Evolutionary conservation across 1,140 invertebrate genomes (phyloP).

Genomic region (Bombus picipes): DNA sequence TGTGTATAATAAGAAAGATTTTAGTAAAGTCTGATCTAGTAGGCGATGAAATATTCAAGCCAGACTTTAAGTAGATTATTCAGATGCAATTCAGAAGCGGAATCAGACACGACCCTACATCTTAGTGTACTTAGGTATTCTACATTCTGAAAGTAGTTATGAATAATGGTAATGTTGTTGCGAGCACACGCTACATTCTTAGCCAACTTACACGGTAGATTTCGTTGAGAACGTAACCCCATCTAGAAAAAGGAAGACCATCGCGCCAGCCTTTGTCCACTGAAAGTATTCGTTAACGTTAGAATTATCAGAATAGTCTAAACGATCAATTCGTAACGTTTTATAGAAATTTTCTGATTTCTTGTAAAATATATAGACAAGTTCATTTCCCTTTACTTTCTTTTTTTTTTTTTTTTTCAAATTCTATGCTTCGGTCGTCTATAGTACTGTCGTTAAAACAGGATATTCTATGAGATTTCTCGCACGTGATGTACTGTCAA

Average conservation of each 20-base stretch:
- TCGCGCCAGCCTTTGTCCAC: too few relatives aligned
- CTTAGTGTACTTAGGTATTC: neutral
- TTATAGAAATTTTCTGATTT: too few relatives aligned
- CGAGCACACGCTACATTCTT: neutral
- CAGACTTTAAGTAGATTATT: slow-evolving; percentile 1
- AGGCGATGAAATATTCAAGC: neutral
- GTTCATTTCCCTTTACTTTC: too few relatives aligned
- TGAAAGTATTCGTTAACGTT: too few relatives aligned
- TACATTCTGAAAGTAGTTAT: neutral
- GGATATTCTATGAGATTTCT: too few relatives aligned
- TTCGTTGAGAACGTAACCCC: neutral
- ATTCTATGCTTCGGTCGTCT: too few relatives aligned
- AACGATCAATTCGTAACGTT: too few relatives aligned
- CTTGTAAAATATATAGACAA: too few relatives aligned
- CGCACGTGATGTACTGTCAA: too few relatives aligned
- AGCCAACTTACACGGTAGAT: neutral
- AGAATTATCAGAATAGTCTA: too few relatives aligned
- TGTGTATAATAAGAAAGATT: neutral
- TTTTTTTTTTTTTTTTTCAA: too few relatives aligned
- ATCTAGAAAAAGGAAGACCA: neutral
- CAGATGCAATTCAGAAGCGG: neutral
- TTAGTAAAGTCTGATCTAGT: neutral
- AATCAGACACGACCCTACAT: neutral
- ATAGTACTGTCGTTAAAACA: too few relatives aligned
- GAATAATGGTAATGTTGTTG: neutral